Evolutionary conservation across 2,113 vertebrate genomes (phyloP).

Genomic region (Oryzias curvinotus): DNA sequence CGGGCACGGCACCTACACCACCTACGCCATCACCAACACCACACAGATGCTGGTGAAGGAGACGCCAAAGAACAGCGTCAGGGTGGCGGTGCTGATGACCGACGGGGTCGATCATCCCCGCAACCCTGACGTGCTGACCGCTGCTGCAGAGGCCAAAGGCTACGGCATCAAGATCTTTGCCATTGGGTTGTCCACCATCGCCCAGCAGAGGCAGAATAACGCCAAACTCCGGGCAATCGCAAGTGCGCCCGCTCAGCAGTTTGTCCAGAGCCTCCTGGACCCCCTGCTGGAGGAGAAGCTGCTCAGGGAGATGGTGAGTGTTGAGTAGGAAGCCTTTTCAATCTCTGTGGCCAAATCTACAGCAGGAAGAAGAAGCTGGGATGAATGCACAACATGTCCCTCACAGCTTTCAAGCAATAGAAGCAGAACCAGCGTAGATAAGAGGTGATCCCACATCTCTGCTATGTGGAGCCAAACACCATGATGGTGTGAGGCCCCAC

Average conservation of each 20-base stretch:
- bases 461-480: too few relatives aligned
- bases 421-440: too few relatives aligned
- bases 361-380: too few relatives aligned
- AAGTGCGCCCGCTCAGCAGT: constrained; percentile 75
- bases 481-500: too few relatives aligned
- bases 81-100: constrained; percentile 85
- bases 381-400: too few relatives aligned
- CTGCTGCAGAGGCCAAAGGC: constrained; percentile 78
- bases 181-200: constrained; percentile 77
- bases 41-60: constrained; percentile 81
- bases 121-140: constrained; percentile 77
- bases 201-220: constrained; percentile 68
- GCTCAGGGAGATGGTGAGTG: constrained; percentile 74
- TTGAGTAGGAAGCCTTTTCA: background rate
- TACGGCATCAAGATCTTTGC: constrained; percentile 82
- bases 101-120: constrained; percentile 88
- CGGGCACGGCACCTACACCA: constrained; percentile 88
- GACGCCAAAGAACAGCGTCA: constrained; percentile 69
- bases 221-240: constrained; percentile 83
- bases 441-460: too few relatives aligned
- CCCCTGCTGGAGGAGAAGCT: constrained; percentile 74
- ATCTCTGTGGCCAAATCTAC: too few relatives aligned
- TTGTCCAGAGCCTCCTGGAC: constrained; percentile 80
- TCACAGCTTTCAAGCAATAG: too few relatives aligned
- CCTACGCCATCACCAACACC: constrained; percentile 85